Evolutionary conservation across 2,888 invertebrate species (phyloP).

Genomic region (Ectobius pallidus): DNA sequence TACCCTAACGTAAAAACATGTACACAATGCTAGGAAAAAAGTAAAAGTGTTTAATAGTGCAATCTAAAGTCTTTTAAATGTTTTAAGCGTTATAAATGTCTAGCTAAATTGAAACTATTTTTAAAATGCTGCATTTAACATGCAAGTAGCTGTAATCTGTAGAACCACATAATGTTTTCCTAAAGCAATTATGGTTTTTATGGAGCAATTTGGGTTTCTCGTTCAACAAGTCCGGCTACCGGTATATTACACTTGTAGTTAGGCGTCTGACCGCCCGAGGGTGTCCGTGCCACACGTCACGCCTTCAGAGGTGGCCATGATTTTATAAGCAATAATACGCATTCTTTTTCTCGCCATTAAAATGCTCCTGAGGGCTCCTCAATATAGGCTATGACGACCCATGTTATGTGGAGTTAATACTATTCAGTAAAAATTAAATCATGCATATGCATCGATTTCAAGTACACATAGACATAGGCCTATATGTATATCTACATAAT

Average conservation of each 20-base stretch:
- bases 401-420: no score
- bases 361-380: background rate
- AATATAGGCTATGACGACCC: no score
- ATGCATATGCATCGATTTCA: no score
- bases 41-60: background rate
- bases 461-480: no score
- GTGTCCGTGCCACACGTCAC: background rate
- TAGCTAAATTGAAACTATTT: background rate
- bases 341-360: slow-evolving; percentile 9
- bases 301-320: background rate
- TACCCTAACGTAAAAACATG: no score
- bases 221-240: background rate
- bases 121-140: background rate
- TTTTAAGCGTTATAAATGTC: background rate
- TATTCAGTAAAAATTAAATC: background rate
- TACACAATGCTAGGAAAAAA: no score
- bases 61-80: background rate
- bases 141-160: background rate
- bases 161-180: background rate
- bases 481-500: no score
- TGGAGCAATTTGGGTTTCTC: background rate
- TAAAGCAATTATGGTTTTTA: slow-evolving; percentile 15
- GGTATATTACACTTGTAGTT: slow-evolving; percentile 4
- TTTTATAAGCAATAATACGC: background rate
- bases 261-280: slow-evolving; percentile 3